phyloP scores from a whole-genome alignment of 2,113 vertebrate genomes.

The Prinia subflava region DNA sequence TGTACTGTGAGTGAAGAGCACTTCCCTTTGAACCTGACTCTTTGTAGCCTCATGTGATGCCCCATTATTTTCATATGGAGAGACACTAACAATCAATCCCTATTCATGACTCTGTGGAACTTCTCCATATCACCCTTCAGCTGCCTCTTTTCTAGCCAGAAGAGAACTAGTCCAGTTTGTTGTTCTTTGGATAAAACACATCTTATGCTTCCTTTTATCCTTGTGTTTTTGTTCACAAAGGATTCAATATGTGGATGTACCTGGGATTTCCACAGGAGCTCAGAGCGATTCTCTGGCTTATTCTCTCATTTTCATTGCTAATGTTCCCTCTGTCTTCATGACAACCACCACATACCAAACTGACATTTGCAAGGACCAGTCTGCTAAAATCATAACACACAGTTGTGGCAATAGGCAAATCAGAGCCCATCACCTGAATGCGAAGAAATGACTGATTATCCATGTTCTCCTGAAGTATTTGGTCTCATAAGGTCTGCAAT shows the following conservation, averaged over 20 bases:
- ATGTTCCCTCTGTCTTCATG: neutral
- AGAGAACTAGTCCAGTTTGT: neutral
- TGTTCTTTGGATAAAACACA: neutral
- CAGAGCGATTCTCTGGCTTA: neutral
- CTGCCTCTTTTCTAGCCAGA: neutral
- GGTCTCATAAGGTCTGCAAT: neutral
- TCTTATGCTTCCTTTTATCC: neutral
- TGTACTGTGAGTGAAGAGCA: neutral
- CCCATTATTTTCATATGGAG: neutral
- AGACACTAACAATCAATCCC: neutral
- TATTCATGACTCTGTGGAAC: neutral
- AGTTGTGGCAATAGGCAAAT: neutral
- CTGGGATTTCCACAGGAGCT: neutral
- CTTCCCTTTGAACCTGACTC: neutral
- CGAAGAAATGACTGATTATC: neutral
- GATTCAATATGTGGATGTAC: neutral
- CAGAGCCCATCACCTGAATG: neutral
- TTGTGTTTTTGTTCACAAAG: neutral
- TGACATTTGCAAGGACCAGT: neutral
- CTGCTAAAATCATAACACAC: neutral
- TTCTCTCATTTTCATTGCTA: neutral
- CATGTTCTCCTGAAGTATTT: neutral
- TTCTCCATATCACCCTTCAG: neutral
- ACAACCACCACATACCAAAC: neutral
- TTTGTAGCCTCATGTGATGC: neutral